Percentiles rank a stretch among this genome's conserved stretches.
phyloP scores from a whole-genome alignment of 2,113 vertebrate species.

The Cyprinus carpio region DNA sequence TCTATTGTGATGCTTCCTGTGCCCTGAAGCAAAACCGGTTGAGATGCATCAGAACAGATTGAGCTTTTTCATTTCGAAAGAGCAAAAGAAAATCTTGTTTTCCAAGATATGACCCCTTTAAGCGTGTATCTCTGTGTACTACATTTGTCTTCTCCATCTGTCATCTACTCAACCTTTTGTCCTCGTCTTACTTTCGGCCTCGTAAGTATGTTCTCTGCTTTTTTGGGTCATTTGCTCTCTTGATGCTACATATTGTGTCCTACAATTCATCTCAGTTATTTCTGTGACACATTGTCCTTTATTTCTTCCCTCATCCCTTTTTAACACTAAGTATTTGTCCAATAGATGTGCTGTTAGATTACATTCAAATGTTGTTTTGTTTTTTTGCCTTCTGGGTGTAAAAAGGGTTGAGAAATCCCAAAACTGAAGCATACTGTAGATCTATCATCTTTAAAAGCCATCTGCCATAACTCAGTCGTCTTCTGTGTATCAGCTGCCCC shows the following conservation, averaged over 20 bases:
- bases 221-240: not conserved
- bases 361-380: not conserved
- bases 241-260: too few species aligned
- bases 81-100: not conserved
- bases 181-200: not conserved
- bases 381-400: not conserved
- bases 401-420: not conserved
- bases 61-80: not conserved
- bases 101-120: not conserved
- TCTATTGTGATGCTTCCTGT: not conserved
- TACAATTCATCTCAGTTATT: too few species aligned
- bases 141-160: constrained; percentile 17
- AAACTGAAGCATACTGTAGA: not conserved
- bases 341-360: not conserved
- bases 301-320: too few species aligned
- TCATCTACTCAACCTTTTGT: constrained; percentile 8
- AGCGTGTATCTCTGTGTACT: not conserved
- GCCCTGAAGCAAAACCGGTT: not conserved
- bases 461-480: not conserved
- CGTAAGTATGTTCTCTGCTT: not conserved
- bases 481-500: not conserved
- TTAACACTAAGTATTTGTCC: not conserved
- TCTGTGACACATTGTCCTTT: too few species aligned
- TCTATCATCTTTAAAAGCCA: not conserved
- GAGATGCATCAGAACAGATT: not conserved